Evolutionary conservation across 2,797 vertebrate genomes (phyloP).

Genomic region (Limnodromus scolopaceus): DNA sequence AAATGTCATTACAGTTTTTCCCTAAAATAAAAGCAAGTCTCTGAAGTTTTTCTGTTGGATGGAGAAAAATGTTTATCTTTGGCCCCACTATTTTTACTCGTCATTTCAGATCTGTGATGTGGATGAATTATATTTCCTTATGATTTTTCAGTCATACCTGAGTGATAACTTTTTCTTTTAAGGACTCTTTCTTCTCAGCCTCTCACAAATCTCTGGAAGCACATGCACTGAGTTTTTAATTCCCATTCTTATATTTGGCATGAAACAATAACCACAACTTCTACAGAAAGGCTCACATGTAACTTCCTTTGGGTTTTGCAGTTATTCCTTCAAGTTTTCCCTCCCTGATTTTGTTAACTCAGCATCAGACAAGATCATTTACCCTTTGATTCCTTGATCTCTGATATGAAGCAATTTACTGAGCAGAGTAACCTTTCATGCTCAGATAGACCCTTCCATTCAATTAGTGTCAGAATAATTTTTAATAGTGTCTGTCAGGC

Average conservation of each 20-base stretch:
- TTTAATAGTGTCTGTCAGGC: not conserved
- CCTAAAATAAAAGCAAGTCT: not conserved
- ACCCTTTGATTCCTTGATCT: not conserved
- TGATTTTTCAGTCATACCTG: not conserved
- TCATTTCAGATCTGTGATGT: not conserved
- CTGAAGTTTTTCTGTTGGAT: not conserved
- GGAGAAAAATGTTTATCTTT: not conserved
- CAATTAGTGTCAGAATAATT: not conserved
- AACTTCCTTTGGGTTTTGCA: not conserved
- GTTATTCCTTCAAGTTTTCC: not conserved
- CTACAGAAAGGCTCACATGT: not conserved
- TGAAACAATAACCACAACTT: not conserved
- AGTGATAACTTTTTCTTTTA: not conserved
- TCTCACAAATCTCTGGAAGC: not conserved
- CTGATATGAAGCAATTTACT: not conserved
- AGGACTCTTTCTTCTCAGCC: not conserved
- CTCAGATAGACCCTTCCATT: not conserved
- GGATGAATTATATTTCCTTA: not conserved
- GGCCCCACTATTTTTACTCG: not conserved
- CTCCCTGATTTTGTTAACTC: not conserved
- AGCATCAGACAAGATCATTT: not conserved
- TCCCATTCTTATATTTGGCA: not conserved
- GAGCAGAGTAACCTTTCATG: not conserved
- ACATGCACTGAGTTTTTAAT: not conserved
- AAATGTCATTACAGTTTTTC: no score